Conservation (phyloP, 2,113 vertebrate species). For the Chlamydotis undulata region DNA sequence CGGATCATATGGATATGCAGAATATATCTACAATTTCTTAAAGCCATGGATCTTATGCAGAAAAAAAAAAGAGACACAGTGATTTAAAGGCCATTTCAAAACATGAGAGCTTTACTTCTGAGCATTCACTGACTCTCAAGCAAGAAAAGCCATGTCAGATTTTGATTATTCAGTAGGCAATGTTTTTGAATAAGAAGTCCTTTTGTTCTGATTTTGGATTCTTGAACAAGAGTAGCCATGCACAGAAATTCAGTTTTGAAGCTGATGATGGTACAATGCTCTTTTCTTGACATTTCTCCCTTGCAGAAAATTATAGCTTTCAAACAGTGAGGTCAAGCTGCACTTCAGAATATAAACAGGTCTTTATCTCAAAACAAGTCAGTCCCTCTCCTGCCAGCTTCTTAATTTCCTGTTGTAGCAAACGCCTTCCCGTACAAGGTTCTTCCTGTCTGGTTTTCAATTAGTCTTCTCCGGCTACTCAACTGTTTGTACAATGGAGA, state of each 20-base stretch:
- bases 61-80: neutral
- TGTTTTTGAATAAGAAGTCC: neutral
- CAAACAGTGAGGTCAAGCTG: neutral
- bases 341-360: neutral
- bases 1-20: neutral
- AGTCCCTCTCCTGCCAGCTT: neutral
- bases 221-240: neutral
- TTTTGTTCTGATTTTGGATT: neutral
- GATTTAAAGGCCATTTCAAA: neutral
- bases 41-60: neutral
- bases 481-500: neutral
- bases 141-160: neutral
- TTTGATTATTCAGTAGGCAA: neutral
- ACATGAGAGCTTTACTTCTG: neutral
- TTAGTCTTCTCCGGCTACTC: neutral
- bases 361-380: neutral
- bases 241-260: neutral
- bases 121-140: neutral
- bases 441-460: neutral
- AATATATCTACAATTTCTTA: neutral
- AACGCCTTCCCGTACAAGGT: neutral
- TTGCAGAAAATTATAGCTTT: neutral
- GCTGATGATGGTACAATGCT: neutral
- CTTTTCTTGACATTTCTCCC: neutral
- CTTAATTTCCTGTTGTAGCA: neutral